These are phyloP conservation scores for Tortrix viridana DNA, from an alignment of 2,888 invertebrate genomes.

Conservation along the genomic window DNA sequence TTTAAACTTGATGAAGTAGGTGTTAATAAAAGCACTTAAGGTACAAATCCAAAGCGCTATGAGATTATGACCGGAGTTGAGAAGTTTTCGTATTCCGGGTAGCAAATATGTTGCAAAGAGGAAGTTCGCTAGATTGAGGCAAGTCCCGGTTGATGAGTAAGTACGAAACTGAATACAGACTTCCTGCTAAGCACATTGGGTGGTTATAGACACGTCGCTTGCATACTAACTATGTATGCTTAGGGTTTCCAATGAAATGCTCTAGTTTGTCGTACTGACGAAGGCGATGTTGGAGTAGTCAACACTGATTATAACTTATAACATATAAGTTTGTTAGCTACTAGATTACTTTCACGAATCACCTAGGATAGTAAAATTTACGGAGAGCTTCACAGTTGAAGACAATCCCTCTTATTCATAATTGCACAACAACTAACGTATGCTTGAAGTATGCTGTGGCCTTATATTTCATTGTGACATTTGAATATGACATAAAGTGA, in stretches of 20 bases:
- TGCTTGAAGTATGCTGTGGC: no score
- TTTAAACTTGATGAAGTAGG: not conserved
- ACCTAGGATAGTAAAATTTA: no score
- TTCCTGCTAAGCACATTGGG: conserved; percentile 54
- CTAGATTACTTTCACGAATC: no score
- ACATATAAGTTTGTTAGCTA: no score
- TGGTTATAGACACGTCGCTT: conserved; percentile 45
- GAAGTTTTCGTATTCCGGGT: conserved; percentile 64
- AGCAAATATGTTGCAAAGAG: conserved; percentile 63
- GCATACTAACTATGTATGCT: conserved; percentile 38
- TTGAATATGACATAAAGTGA: no score
- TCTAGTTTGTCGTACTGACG: not conserved
- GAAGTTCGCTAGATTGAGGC: conserved; percentile 71
- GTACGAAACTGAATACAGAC: conserved; percentile 58
- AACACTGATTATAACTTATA: no score
- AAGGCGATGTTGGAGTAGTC: no score
- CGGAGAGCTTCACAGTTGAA: no score
- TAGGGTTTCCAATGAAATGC: not conserved
- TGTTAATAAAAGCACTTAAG: conserved; percentile 12
- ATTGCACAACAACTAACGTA: no score
- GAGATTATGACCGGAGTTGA: conserved; percentile 60
- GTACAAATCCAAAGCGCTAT: conserved; percentile 46
- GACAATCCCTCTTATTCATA: no score
- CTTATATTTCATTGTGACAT: no score
- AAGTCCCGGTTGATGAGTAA: conserved; percentile 63